phyloP scores from a whole-genome alignment of 2,113 vertebrate species.

The Pterocles orientalis region DNA sequence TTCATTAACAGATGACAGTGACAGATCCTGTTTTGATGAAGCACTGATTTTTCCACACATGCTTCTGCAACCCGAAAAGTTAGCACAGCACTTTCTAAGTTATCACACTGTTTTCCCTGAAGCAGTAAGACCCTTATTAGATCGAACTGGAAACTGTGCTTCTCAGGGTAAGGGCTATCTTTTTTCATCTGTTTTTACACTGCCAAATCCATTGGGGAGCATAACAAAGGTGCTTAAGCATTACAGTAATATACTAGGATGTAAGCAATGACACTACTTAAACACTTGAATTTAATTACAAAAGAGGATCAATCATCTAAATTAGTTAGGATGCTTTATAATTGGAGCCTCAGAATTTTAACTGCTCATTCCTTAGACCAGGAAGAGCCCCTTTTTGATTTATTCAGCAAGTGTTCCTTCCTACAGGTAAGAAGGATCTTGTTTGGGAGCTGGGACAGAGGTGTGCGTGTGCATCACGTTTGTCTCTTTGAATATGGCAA shows the following conservation, averaged over 20 bases:
- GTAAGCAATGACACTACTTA: neutral
- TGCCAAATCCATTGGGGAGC: rapidly evolving
- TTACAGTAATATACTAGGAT: neutral
- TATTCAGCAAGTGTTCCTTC: neutral
- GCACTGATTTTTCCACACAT: neutral
- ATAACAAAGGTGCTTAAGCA: neutral
- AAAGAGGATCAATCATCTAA: neutral
- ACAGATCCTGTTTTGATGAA: neutral
- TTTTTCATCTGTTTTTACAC: neutral
- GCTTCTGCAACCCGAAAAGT: neutral
- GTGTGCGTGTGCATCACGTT: rapidly evolving
- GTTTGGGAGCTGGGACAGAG: neutral
- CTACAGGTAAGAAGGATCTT: neutral
- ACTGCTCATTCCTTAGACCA: neutral
- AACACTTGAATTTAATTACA: neutral
- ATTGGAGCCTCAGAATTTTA: neutral
- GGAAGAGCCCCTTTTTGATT: neutral
- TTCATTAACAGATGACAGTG: slow-evolving; percentile 1
- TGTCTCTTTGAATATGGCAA: neutral
- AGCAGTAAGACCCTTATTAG: neutral
- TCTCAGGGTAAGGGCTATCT: neutral
- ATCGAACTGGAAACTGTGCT: neutral
- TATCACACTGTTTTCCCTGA: neutral
- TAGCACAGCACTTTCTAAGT: neutral
- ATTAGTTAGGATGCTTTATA: neutral